A percentile compares a stretch with the other conserved stretches of the same genome.
Conservation (phyloP, 2,888 invertebrate genomes). For the Drosophila picticornis region DNA sequence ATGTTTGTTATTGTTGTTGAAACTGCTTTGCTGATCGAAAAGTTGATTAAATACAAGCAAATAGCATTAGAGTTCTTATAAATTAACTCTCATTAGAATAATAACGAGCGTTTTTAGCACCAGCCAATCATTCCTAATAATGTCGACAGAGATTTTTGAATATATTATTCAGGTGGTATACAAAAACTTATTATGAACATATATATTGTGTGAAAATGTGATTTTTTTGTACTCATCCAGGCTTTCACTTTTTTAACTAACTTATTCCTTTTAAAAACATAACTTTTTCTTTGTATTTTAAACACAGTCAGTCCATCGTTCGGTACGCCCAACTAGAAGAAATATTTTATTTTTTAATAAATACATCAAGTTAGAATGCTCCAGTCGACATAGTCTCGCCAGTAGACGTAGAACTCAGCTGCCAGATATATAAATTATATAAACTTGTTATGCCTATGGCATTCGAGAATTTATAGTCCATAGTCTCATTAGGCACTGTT, state of each 20-base stretch:
- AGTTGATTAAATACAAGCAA: slow-evolving; percentile 18
- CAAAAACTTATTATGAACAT: neutral
- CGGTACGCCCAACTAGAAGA: neutral
- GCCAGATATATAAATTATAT: neutral
- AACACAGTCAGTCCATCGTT: neutral
- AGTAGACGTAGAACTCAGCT: neutral
- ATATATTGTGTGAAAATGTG: neutral
- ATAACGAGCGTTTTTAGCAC: neutral
- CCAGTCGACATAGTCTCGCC: neutral
- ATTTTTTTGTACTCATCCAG: neutral
- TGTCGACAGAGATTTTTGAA: neutral
- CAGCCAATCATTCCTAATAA: neutral
- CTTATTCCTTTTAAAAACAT: neutral
- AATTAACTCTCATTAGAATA: slow-evolving; percentile 10
- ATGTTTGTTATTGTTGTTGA: neutral
- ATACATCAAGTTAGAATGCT: neutral
- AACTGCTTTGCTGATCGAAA: slow-evolving; percentile 29
- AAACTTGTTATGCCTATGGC: neutral
- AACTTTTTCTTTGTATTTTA: neutral
- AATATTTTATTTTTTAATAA: no score
- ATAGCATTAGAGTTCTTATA: slow-evolving; percentile 15
- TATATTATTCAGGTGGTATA: neutral
- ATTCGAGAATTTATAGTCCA: neutral
- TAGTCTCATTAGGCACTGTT: neutral
- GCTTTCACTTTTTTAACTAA: neutral